These are phyloP conservation scores for Atta colombica DNA, from an alignment of 1,140 invertebrate species.

Conservation along the genomic window DNA sequence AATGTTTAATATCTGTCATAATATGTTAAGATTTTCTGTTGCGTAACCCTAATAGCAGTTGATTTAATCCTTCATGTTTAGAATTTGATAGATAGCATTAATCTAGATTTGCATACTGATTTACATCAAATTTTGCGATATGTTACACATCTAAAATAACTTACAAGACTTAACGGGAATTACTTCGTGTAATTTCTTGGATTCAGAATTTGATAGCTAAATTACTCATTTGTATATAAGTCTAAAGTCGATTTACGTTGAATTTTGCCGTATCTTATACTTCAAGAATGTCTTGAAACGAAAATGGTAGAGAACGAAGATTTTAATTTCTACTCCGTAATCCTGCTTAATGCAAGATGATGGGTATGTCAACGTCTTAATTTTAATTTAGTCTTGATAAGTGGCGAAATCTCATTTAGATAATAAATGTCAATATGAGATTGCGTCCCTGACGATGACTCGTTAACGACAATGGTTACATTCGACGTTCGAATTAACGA, in stretches of 20 bases:
- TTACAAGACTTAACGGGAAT: background rate
- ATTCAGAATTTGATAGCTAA: conserved; percentile 31
- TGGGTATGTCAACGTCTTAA: background rate
- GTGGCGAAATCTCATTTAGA: conserved; percentile 20
- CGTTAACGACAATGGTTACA: conserved; percentile 75
- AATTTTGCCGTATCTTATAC: background rate
- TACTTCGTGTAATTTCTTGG: background rate
- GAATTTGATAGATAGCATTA: conserved; percentile 45
- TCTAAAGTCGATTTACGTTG: background rate
- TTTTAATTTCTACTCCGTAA: conserved; percentile 7
- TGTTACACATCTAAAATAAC: background rate
- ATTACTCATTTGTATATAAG: background rate
- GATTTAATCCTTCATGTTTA: conserved; percentile 42
- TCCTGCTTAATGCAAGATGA: background rate
- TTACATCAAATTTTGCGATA: conserved; percentile 7
- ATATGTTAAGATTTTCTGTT: background rate
- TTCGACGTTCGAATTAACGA: conserved; percentile 65
- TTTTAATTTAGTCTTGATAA: conserved; percentile 9
- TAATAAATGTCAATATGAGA: conserved; percentile 35
- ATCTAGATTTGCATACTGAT: conserved; percentile 28
- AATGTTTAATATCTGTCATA: conserved; percentile 10
- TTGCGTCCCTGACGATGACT: conserved; percentile 56
- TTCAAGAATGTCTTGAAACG: background rate
- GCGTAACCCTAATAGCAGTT: background rate
- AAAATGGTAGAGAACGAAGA: background rate